phyloP scores from a whole-genome alignment of 2,797 vertebrate genomes.

The Saguinus oedipus region DNA sequence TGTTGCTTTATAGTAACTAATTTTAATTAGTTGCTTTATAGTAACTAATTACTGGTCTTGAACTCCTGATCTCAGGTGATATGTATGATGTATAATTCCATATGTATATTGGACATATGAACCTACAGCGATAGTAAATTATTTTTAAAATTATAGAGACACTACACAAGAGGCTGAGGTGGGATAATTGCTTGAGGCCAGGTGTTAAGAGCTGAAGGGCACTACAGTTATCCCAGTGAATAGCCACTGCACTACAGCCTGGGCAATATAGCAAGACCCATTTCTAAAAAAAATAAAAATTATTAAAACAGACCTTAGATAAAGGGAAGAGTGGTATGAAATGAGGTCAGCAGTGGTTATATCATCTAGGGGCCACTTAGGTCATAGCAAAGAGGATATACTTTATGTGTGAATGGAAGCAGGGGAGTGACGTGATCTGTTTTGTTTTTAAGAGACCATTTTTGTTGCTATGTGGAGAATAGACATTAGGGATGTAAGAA shows the following conservation, averaged over 20 bases:
- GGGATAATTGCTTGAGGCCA: not conserved
- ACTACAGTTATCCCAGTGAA: not conserved
- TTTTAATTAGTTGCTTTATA: too few relatives aligned
- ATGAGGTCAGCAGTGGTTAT: not conserved
- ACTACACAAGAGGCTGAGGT: not conserved
- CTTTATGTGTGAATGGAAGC: not conserved
- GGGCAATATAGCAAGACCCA: not conserved
- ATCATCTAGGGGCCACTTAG: not conserved
- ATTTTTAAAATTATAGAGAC: constrained; percentile 4
- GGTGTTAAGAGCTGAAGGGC: not conserved
- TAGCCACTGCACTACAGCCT: not conserved
- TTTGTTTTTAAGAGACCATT: constrained; percentile 4
- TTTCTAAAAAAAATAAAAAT: not conserved
- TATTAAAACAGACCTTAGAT: not conserved
- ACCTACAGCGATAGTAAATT: not conserved
- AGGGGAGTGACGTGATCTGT: not conserved
- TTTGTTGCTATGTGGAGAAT: not conserved
- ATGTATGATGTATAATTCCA: too few relatives aligned
- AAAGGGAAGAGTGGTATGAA: not conserved
- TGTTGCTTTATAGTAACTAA: not conserved
- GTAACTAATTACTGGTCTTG: too few relatives aligned
- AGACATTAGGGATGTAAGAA: not conserved
- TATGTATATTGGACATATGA: not conserved
- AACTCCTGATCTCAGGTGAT: too few relatives aligned
- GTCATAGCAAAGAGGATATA: not conserved